phyloP scores from a whole-genome alignment of 2,113 vertebrate genomes.

The Pithys albifrons region DNA sequence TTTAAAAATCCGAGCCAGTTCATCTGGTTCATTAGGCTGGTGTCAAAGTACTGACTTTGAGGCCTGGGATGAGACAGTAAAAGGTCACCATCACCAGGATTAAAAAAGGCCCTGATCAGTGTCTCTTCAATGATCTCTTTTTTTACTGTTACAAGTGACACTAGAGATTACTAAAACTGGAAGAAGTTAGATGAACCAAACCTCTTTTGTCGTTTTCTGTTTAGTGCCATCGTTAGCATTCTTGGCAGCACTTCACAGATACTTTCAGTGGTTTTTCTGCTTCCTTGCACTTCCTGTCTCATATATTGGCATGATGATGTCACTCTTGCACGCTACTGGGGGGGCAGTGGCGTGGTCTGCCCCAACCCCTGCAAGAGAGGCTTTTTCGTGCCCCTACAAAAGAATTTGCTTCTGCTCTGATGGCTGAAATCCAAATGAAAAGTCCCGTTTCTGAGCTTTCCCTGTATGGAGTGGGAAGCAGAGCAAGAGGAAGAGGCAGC shows the following conservation, averaged over 20 bases:
- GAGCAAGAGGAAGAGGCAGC: neutral
- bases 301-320: neutral
- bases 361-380: neutral
- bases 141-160: neutral
- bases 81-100: neutral
- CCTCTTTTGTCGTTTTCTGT: neutral
- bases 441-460: neutral
- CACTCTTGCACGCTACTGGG: neutral
- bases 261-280: neutral
- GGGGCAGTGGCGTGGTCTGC: neutral
- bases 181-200: neutral
- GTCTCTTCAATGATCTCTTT: neutral
- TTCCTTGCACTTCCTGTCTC: slow-evolving; percentile 41
- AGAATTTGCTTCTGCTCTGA: neutral
- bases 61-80: neutral
- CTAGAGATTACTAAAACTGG: slow-evolving; percentile 7
- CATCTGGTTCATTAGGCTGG: neutral
- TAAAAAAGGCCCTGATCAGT: neutral
- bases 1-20: neutral
- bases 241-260: slow-evolving; percentile 24
- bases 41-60: neutral
- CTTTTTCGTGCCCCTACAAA: fast-evolving
- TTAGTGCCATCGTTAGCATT: neutral
- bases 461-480: neutral
- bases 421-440: neutral